Conservation (phyloP, 2,888 invertebrate species). For the Drosophila diplacantha region DNA sequence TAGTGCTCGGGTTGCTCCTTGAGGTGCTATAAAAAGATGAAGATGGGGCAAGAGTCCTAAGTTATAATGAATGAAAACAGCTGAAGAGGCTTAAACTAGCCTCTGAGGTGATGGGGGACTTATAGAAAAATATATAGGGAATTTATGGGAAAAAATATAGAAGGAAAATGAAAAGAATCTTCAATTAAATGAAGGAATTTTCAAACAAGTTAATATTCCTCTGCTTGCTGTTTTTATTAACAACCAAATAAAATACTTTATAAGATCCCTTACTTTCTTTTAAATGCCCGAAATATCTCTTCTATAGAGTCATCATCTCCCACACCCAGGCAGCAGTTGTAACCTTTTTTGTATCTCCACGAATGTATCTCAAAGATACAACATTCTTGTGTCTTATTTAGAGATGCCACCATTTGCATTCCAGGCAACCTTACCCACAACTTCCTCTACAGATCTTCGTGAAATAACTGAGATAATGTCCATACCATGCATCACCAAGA, state of each 20-base stretch:
- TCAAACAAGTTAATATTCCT: not conserved
- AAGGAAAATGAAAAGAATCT: not conserved
- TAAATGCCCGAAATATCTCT: slow-evolving; percentile 5
- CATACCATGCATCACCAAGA: slow-evolving; percentile 12
- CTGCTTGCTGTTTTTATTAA: not conserved
- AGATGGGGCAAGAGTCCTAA: slow-evolving; percentile 21
- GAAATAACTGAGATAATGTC: slow-evolving; percentile 23
- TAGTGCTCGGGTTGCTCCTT: slow-evolving; percentile 34
- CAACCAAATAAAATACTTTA: not conserved
- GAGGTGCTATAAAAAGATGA: slow-evolving; percentile 50
- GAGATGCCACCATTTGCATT: slow-evolving; percentile 29
- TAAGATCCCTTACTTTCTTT: slow-evolving; percentile 4
- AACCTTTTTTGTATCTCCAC: slow-evolving; percentile 9
- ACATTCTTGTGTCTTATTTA: slow-evolving; percentile 24
- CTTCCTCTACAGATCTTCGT: slow-evolving; percentile 28
- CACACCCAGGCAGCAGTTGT: slow-evolving; percentile 9
- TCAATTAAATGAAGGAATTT: not conserved
- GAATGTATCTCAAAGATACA: slow-evolving; percentile 18
- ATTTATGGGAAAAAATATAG: not conserved
- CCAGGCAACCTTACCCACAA: slow-evolving; percentile 6
- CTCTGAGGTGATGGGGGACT: not conserved
- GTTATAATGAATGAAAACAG: slow-evolving; percentile 51
- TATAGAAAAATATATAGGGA: not conserved
- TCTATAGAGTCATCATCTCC: slow-evolving; percentile 25
- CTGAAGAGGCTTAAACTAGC: slow-evolving; percentile 40